phyloP scores from a whole-genome alignment of 2,113 vertebrate species.

The Garra rufa region DNA sequence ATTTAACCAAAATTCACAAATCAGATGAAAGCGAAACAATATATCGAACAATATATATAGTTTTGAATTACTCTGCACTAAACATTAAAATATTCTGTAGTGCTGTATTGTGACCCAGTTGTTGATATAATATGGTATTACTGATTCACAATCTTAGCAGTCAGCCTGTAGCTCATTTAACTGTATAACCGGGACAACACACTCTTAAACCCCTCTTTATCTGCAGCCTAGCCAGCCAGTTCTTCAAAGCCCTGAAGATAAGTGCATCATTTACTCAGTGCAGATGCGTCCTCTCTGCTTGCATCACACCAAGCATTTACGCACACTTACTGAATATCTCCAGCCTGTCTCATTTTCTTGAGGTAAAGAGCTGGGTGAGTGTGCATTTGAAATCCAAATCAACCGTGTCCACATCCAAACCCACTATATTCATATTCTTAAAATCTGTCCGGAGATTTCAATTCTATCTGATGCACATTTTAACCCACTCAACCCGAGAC shows the following conservation, averaged over 20 bases:
- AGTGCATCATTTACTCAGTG: conserved; percentile 36
- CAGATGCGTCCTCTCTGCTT: conserved; percentile 18
- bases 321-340: conserved; percentile 18
- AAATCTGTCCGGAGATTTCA: not conserved
- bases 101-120: not conserved
- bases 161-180: conserved; percentile 26
- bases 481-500: not conserved
- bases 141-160: conserved; percentile 19
- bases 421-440: conserved; percentile 11
- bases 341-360: conserved; percentile 12
- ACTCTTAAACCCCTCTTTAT: conserved; percentile 40
- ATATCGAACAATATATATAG: no score
- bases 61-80: not conserved
- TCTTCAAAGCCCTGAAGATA: conserved; percentile 44
- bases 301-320: conserved; percentile 26
- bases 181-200: conserved; percentile 40
- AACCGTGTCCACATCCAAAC: not conserved
- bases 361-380: not conserved
- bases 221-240: conserved; percentile 3
- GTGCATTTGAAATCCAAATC: conserved; percentile 19
- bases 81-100: not conserved
- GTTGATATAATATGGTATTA: not conserved
- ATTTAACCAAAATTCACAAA: not conserved
- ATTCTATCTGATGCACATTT: not conserved
- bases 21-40: not conserved